Evolutionary conservation across 2,113 vertebrate genomes (phyloP).

Genomic region (Xerus inauris): DNA sequence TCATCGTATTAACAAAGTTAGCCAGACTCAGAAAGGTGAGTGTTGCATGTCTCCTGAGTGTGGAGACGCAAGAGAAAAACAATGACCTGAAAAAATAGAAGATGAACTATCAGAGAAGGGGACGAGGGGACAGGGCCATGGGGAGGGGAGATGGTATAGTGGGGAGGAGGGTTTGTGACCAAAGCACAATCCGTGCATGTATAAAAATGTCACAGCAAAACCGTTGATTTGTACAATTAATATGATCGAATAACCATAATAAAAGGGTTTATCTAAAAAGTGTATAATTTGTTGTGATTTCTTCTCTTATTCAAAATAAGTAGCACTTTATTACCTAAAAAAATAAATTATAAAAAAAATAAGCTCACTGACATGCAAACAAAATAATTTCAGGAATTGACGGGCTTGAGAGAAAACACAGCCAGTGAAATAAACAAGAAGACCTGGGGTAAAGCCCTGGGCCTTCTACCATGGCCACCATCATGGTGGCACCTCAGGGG

Average conservation of each 20-base stretch:
- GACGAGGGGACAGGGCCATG: no score
- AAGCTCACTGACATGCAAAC: not conserved
- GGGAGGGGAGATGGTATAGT: no score
- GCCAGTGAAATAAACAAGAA: not conserved
- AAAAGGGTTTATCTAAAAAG: not conserved
- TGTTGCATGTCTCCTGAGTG: not conserved
- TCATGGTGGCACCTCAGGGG: not conserved
- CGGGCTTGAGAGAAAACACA: not conserved
- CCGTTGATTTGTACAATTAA: not conserved
- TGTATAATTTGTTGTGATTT: not conserved
- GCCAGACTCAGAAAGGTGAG: no score
- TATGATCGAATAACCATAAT: not conserved
- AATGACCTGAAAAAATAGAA: not conserved
- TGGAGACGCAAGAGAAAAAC: not conserved
- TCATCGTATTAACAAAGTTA: not conserved
- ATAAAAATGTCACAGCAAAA: no score
- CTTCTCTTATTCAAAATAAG: not conserved
- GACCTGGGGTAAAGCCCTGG: not conserved
- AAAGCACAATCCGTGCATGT: not conserved
- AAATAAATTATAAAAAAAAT: not conserved
- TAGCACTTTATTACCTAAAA: not conserved
- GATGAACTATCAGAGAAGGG: not conserved
- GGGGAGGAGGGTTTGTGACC: no score
- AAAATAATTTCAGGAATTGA: not conserved
- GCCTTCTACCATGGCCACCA: not conserved